Base-by-base conservation (phyloP, 2,888 invertebrate species). In the Apodemia hepburni region DNA sequence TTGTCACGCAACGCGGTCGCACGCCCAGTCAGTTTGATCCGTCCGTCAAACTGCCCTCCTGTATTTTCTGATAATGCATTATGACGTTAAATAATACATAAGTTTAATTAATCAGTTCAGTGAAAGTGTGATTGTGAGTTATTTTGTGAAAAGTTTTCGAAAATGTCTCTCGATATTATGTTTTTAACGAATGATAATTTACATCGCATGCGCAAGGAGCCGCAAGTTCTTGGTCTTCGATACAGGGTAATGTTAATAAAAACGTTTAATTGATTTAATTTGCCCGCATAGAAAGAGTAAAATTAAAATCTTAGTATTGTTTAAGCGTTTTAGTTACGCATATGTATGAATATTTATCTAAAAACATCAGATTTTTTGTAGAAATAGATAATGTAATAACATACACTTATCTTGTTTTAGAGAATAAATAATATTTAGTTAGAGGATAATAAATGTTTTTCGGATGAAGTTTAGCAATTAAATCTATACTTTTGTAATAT, bases 161-260 rank as follows among this genome's bases (percentile, higher is more conserved):
- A 64, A 63, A 90, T 91, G 91, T 83, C 89, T 70, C 76, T 85
- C 80, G 91, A 91, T 85, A 91, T 90, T 69, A 92, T 92, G 92
- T 92, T 92, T 86, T 85, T 92, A 76, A 88, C 92, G 57, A 89
- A 92, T 71, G 92, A 92, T 73, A 92, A 92, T 71, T 77, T 92
- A 80, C 84, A 88, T 64, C 85, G 87, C 15, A 81, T 87, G 82
- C 87, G 92, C 71, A 92, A 87, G 75, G 87, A 90, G 73, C 92
- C 89, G 64, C 82, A 74, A 61, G 83, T 92, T 33, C 69, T 92
- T 65, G 92, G 92, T 63, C 84, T 92, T 54, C 84, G 92, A 65
- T 92, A 92, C 73, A 82, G 92, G 88, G 92, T 92, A 82, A 70
- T 85, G 68, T 58, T 45, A 38, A 38, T 38, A 15, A 38, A 38